Evolutionary conservation across 1,140 invertebrate genomes (phyloP), one percentile per base, ranked within the genome.

Genomic region (Diprion similis): DNA sequence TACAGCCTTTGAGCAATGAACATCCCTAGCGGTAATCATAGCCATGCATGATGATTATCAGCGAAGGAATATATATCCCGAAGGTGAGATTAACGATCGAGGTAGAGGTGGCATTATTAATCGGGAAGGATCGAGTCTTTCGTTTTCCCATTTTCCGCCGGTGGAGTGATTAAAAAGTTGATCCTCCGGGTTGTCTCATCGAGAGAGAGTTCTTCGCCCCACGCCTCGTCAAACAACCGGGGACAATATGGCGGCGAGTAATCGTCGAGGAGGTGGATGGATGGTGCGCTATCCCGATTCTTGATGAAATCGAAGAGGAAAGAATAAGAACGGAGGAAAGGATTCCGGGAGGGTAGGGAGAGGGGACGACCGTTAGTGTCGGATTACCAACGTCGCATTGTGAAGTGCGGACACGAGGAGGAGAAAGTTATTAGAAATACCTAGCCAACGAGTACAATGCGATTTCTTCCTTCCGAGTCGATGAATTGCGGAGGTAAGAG

Each of bases 361-460:
- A 69, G 70, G 71, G 74, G 68, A 77, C 74, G 72, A 75, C 75
- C 76, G 79, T 82, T 78, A 81, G 82, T 83, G 81, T 83, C 79
- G 79, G 81, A 82, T 83, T 83, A 83, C 82, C 71, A 37, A 37
- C 73, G 68, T 74, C 70, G 78, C 73, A 82, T 83, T 83, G 79
- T 80, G 77, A 79, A 81, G 81, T 79, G 78, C 76, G 80, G 81
- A 78, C 79, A 72, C 73, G 66, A 76, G 75, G 75, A 79, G 73
- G 76, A 80, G 82, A 79, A 82, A 83, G 78, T 82, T 83, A 83
- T 82, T 83, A 83, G 82, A 83, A 83, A 83, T 83, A 83, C 82
- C 81, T 71, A 79, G 11, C 51, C 51, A 81, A 77, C 80, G 77
- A 80, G 78, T 82, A 82, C 81, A 83, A 83, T 83, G 81, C 76